These are phyloP conservation scores for Schizaphis graminum DNA, from an alignment of 2,888 invertebrate species.

Conservation along the genomic window DNA sequence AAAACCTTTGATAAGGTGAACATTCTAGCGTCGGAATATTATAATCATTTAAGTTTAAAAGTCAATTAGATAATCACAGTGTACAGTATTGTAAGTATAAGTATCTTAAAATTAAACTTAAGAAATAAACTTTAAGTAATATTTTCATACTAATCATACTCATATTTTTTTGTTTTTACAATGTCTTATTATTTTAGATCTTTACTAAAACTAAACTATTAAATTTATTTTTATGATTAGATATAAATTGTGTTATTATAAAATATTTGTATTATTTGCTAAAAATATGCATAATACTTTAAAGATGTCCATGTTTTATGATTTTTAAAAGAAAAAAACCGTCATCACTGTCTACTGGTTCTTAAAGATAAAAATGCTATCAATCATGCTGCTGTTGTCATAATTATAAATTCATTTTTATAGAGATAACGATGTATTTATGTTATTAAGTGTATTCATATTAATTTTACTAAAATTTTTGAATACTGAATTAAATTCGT, in stretches of 20 bases:
- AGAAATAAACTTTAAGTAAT: background rate
- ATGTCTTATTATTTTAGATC: background rate
- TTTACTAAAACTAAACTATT: background rate
- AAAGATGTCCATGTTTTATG: background rate
- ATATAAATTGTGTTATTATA: background rate
- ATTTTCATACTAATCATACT: background rate
- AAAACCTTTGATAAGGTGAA: too few relatives aligned
- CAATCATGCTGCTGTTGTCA: slow-evolving; percentile 39
- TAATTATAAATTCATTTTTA: slow-evolving; percentile 33
- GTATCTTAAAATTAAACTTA: background rate
- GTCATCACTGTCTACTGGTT: slow-evolving; percentile 8
- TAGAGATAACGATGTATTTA: background rate
- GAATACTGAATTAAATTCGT: background rate
- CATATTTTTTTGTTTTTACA: background rate
- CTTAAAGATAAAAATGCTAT: slow-evolving; percentile 51
- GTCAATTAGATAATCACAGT: background rate
- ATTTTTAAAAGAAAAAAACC: slow-evolving; percentile 13
- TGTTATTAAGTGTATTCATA: background rate
- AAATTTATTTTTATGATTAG: background rate
- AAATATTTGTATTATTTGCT: background rate
- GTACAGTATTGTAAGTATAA: background rate
- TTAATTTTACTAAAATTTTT: background rate
- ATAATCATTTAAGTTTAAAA: background rate
- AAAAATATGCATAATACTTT: background rate
- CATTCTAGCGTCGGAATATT: too few relatives aligned